Percentiles rank a stretch among this genome's conserved stretches.
Conservation (phyloP, 2,888 invertebrate species). For the Cerastis rubricosa region DNA sequence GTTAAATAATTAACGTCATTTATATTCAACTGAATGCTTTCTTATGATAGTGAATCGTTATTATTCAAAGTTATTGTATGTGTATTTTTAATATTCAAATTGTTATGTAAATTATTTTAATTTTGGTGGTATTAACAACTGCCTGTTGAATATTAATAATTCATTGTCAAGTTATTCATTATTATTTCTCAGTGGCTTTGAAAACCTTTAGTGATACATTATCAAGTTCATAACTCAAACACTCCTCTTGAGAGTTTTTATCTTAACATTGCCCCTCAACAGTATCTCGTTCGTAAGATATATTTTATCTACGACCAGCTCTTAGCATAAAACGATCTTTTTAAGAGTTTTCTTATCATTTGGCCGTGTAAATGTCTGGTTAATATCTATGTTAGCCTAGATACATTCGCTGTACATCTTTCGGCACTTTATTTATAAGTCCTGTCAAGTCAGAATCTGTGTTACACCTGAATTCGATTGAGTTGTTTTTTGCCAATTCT, state of each 20-base stretch:
- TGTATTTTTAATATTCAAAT: not conserved
- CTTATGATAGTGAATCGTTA: not conserved
- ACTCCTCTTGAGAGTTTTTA: constrained; percentile 43
- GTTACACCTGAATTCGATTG: not conserved
- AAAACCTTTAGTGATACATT: constrained; percentile 14
- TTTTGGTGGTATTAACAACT: constrained; percentile 2
- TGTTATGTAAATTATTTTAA: constrained; percentile 21
- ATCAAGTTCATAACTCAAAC: constrained; percentile 49
- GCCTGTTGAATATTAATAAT: constrained; percentile 5
- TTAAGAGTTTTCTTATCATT: constrained; percentile 57
- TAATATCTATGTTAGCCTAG: constrained; percentile 33
- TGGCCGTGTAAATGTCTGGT: constrained; percentile 52
- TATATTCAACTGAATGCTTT: constrained; percentile 10
- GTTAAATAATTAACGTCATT: constrained; percentile 10
- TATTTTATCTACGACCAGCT: constrained; percentile 36
- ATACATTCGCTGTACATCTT: constrained; percentile 10
- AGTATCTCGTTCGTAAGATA: constrained; percentile 39
- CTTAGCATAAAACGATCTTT: constrained; percentile 49
- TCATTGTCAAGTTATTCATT: constrained; percentile 20
- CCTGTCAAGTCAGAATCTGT: constrained; percentile 14
- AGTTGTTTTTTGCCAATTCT: constrained; percentile 11
- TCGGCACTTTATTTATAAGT: constrained; percentile 46
- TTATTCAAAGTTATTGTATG: not conserved
- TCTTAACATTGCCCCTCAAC: constrained; percentile 55
- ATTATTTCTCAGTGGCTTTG: constrained; percentile 10